Base-by-base conservation (phyloP, 2,888 invertebrate genomes). In the Ophion ventricosus region DNA sequence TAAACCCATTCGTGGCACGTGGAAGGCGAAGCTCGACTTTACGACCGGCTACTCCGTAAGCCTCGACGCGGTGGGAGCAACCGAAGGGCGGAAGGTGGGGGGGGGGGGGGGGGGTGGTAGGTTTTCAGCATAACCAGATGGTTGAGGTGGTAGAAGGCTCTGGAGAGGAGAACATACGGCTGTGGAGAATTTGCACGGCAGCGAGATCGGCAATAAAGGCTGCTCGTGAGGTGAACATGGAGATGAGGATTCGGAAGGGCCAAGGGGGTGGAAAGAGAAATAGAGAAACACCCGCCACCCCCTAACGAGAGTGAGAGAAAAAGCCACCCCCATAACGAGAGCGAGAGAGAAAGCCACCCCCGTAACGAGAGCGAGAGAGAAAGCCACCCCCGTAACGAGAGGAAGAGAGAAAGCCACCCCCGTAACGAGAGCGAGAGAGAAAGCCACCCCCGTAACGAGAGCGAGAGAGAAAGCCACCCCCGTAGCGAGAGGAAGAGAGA, bases 191-290 rank as follows among this genome's bases (percentile, higher is more conserved):
- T 86, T 86, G 82, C 69, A 61, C 29, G 35, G 69, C 69, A 57
- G 17, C 20, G 40, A 73, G 67, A 85, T 80, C 73, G 85, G 85
- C 84, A 86, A 85, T 87, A 83, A 87, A 86, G 82, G 85, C 78
- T 83, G 67, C 73, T 26, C 20, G 43, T 14, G 63, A 63, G 63
- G 49, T 14, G 43, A 43, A 43, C 25, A 20, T 20, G 26, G 25
- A 1, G 20, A 54, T 3, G 14, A 17, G 23, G 17, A 17, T 23
- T 59, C 11, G 59, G 23, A 35, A 72, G 59, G 40, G 25, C 20
- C 10, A 40, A 63, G 25, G 14, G 17, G 63, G 17, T 63, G 35
- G 35, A 35, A 35, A 35, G 35, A 35, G 7, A 35, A 4, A 35
- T 5, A 35, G 35, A 35, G 35, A 35, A 8, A 35, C 7, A 35